Conservation (phyloP, 1,140 invertebrate genomes). For the Macrobrachium rosenbergii region DNA sequence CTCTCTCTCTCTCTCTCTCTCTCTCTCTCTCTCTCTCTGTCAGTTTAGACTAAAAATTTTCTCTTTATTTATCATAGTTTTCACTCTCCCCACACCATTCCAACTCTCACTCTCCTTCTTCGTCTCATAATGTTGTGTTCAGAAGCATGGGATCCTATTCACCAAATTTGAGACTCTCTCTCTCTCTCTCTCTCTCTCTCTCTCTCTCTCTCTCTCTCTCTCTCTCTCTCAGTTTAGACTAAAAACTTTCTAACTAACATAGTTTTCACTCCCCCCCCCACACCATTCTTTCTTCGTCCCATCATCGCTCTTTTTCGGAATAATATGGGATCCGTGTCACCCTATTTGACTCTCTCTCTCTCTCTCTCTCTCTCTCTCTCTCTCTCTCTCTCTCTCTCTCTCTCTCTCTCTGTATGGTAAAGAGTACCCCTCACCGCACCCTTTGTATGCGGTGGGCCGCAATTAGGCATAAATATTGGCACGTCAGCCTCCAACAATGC, state of each 20-base stretch:
- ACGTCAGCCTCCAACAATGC: conserved; percentile 44
- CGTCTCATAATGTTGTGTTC: background rate
- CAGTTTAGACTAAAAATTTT: no score
- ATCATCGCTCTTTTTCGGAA: background rate
- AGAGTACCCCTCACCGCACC: conserved; percentile 21
- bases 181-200: background rate
- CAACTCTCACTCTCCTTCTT: background rate
- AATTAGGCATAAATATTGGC: conserved; percentile 60
- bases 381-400: conserved; percentile 39
- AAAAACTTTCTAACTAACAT: no score
- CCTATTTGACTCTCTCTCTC: background rate
- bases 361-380: conserved; percentile 35
- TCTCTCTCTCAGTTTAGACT: background rate
- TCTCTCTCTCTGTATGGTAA: background rate
- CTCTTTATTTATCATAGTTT: no score
- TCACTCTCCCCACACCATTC: no score
- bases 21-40: background rate
- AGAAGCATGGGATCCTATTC: background rate
- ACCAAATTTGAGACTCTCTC: background rate
- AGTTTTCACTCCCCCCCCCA: no score
- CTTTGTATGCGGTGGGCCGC: conserved; percentile 32
- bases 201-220: background rate
- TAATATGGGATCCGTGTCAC: background rate
- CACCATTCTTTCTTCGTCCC: background rate
- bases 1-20: background rate